These are phyloP conservation scores for Drosophila eugracilis DNA, from an alignment of 1,140 invertebrate species.

Conservation along the genomic window DNA sequence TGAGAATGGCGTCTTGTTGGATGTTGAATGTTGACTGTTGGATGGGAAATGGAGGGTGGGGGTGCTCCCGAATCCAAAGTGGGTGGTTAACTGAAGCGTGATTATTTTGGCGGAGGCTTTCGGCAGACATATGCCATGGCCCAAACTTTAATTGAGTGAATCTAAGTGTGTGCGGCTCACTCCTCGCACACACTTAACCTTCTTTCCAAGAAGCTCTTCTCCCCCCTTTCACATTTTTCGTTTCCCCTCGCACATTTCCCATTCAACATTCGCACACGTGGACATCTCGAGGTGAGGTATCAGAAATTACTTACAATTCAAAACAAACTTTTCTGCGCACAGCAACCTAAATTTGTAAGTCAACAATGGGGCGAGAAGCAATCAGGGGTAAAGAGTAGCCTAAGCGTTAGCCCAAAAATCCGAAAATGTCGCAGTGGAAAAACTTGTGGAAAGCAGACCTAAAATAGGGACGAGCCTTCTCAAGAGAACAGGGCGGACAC, in stretches of 20 bases:
- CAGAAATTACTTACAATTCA: conserved; percentile 83
- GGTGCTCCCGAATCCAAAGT: not conserved
- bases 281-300: conserved; percentile 68
- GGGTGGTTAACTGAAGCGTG: conserved; percentile 12
- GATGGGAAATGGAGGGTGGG: not conserved
- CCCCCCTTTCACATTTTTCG: not conserved
- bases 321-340: conserved; percentile 78
- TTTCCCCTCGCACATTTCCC: too few species aligned
- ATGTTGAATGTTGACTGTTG: not conserved
- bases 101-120: conserved; percentile 27
- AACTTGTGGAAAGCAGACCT: conserved; percentile 21
- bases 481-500: too few species aligned
- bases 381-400: conserved; percentile 24
- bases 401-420: conserved; percentile 72
- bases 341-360: conserved; percentile 81
- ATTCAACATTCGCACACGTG: conserved; percentile 9
- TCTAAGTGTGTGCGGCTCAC: conserved; percentile 19
- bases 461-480: not conserved
- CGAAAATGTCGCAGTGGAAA: conserved; percentile 75
- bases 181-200: conserved; percentile 17
- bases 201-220: conserved; percentile 1
- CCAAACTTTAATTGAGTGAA: conserved; percentile 75
- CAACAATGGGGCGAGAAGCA: conserved; percentile 63
- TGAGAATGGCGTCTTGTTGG: conserved; percentile 56
- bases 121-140: conserved; percentile 40